Percentiles rank a stretch among this genome's conserved stretches.
Evolutionary conservation across 2,113 vertebrate species (phyloP).

Genomic region (Hypomesus transpacificus): DNA sequence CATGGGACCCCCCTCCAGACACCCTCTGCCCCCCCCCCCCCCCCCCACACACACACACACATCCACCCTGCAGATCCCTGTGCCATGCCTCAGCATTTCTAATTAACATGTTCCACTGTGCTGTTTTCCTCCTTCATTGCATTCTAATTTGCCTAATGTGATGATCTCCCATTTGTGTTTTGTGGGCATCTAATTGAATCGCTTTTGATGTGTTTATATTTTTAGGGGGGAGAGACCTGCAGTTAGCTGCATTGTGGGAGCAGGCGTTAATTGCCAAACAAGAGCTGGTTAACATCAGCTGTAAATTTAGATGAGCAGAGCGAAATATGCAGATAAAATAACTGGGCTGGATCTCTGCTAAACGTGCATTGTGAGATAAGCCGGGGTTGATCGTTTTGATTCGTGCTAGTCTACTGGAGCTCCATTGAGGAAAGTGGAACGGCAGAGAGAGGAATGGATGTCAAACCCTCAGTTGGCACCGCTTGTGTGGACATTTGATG

Average conservation of each 20-base stretch:
- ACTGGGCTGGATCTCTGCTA: constrained; percentile 42
- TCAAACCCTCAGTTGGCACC: neutral
- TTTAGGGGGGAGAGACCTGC: constrained; percentile 39
- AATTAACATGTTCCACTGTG: constrained; percentile 49
- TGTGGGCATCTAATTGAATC: constrained; percentile 54
- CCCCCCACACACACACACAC: too few species aligned
- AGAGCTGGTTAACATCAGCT: constrained; percentile 59
- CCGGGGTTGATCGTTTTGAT: too few species aligned
- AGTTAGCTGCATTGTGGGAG: constrained; percentile 57
- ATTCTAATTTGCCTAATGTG: constrained; percentile 52
- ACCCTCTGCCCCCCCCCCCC: too few species aligned
- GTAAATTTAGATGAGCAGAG: constrained; percentile 53
- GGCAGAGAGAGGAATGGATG: neutral
- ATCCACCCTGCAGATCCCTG: constrained; percentile 29
- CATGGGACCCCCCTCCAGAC: too few species aligned
- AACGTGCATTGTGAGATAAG: too few species aligned
- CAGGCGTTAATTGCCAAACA: constrained; percentile 64
- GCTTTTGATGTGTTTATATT: constrained; percentile 57
- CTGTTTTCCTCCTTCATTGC: constrained; percentile 27
- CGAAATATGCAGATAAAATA: constrained; percentile 38
- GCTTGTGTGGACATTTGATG: too few species aligned
- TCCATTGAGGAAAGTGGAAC: neutral
- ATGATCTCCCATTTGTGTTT: constrained; percentile 56
- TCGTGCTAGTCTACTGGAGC: too few species aligned
- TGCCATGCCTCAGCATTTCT: constrained; percentile 41